Evolutionary conservation across 2,797 vertebrate species (phyloP), one percentile per base, ranked within the genome.

Genomic region (Esox lucius): DNA sequence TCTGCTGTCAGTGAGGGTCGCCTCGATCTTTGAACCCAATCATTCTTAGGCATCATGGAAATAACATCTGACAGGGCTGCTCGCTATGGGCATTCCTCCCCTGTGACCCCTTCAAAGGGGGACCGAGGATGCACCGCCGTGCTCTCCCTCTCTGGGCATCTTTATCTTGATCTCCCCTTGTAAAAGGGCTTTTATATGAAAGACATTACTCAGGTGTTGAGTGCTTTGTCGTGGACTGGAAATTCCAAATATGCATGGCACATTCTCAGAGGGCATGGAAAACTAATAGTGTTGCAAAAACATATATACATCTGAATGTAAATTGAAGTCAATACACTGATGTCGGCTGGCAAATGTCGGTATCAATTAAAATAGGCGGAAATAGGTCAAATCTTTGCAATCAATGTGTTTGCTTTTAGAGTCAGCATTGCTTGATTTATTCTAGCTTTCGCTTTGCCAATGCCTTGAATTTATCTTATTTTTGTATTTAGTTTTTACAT

Each of bases 11-110:
- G 75, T 74, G 80, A 82, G 79, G 83, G 24, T 75, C 46, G 70
- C 85, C 85, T 71, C 0, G 72, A 80, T 85, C 87, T 85, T 84
- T 81, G 83, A 87, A 90, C 80, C 87, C 85, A 87, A 89, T 91
- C 90, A 90, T 87, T 91, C 90, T 81, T 78, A 56, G 79, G 81
- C 86, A 79, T 88, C 88, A 80, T 73, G 80, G 82, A 87, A 91
- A 92, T 88, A 68, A 71, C 86, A 83, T 84, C 78, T 89, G 90
- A 93, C 91, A 92, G 89, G 79, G 1, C 49, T 90, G 2, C 64
- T 31, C 84, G n/a, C 87, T 78, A 86, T 75, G 84, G 85, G 83
- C 71, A 62, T 80, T 64, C 81, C 74, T 90, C 91, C 86, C 82
- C 78, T 28, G 84, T 86, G 90, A 87, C 87, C 84, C 68, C 71